phyloP scores from a whole-genome alignment of 2,888 invertebrate genomes.

The Crocallis elinguaria region DNA sequence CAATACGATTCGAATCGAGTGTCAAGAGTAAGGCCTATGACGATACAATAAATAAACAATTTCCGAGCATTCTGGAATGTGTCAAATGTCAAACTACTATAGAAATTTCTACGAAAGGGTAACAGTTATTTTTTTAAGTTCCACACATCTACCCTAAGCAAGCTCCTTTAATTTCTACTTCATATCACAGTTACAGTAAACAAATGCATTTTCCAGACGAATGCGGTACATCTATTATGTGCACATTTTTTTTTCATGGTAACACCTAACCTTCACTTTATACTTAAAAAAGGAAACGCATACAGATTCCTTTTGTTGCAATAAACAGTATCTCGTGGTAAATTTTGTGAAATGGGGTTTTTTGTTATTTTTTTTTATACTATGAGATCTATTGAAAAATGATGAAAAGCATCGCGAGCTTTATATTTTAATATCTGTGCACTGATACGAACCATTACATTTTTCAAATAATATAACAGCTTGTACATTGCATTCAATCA shows the following conservation, averaged over 20 bases:
- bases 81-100: conserved; percentile 5
- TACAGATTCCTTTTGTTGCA: too few species aligned
- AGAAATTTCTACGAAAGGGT: conserved; percentile 17
- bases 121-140: conserved; percentile 15
- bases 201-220: conserved; percentile 65
- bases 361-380: too few species aligned
- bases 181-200: conserved; percentile 80
- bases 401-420: too few species aligned
- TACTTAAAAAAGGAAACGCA: too few species aligned
- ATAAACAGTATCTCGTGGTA: too few species aligned
- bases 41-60: conserved; percentile 1
- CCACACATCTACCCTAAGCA: conserved; percentile 50
- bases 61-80: conserved; percentile 33
- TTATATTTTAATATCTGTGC: too few species aligned
- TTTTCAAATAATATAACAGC: too few species aligned
- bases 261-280: background rate
- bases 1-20: background rate
- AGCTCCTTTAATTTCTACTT: conserved; percentile 64
- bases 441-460: too few species aligned
- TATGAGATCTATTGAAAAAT: too few species aligned
- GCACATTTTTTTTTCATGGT: conserved; percentile 14
- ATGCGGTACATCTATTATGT: conserved; percentile 24
- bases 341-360: too few species aligned
- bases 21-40: too few species aligned
- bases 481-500: too few species aligned